phyloP scores from a whole-genome alignment of 2,888 invertebrate genomes.

The Portevinia maculata region DNA sequence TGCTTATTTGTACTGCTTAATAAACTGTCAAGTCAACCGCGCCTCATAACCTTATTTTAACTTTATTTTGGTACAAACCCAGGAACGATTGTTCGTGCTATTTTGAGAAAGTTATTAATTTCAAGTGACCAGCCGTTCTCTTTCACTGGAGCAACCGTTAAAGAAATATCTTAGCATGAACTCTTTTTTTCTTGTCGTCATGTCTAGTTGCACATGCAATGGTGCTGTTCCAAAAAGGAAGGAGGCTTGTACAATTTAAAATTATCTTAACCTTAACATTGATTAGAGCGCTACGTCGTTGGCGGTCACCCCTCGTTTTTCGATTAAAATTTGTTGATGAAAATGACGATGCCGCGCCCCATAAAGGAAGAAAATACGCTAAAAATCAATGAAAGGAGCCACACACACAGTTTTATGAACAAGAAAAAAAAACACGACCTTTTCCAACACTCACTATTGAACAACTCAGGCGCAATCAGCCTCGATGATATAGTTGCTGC shows the following conservation, averaged over 20 bases:
- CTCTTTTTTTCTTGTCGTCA: constrained; percentile 9
- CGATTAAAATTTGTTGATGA: constrained; percentile 51
- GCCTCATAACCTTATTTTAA: constrained; percentile 32
- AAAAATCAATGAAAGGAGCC: constrained; percentile 68
- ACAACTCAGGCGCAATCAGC: constrained; percentile 65
- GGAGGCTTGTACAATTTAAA: constrained; percentile 27
- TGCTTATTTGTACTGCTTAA: constrained; percentile 9
- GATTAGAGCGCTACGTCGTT: constrained; percentile 34
- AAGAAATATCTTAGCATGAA: constrained; percentile 7
- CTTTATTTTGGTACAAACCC: constrained; percentile 1
- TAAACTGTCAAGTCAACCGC: constrained; percentile 18
- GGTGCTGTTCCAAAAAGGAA: constrained; percentile 35
- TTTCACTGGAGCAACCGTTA: constrained; percentile 54
- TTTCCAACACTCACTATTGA: constrained; percentile 60
- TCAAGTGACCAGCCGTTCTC: constrained; percentile 18
- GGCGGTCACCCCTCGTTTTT: constrained; percentile 38
- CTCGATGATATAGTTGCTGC: constrained; percentile 12
- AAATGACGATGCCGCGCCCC: constrained; percentile 25
- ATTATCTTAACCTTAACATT: constrained; percentile 68
- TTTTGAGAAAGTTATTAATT: constrained; percentile 33
- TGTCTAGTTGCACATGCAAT: constrained; percentile 32
- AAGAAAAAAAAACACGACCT: constrained; percentile 51
- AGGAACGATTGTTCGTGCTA: not conserved
- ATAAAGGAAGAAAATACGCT: constrained; percentile 31
- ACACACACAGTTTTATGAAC: constrained; percentile 9